phyloP scores from a whole-genome alignment of 2,888 invertebrate genomes.

The Nephrotoma appendiculata region DNA sequence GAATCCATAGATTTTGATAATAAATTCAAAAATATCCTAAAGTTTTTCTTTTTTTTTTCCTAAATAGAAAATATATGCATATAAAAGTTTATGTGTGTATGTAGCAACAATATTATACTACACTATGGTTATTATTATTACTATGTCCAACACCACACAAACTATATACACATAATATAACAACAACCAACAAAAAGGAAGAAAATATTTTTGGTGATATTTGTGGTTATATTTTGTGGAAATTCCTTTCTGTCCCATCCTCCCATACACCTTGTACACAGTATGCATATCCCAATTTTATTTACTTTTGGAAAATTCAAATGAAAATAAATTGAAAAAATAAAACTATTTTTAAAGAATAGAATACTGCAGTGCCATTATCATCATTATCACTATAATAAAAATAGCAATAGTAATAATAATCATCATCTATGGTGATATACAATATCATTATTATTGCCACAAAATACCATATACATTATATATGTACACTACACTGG shows the following conservation, averaged over 20 bases:
- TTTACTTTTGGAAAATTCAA: neutral
- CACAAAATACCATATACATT: neutral
- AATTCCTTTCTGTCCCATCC: neutral
- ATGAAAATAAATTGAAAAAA: neutral
- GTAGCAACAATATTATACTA: neutral
- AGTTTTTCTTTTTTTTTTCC: neutral
- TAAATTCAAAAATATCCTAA: neutral
- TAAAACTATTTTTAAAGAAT: neutral
- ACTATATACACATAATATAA: neutral
- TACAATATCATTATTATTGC: neutral
- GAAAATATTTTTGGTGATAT: neutral
- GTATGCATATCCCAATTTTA: neutral
- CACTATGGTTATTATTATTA: neutral
- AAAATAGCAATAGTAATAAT: neutral
- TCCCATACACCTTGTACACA: neutral
- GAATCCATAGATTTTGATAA: neutral
- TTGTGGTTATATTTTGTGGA: neutral
- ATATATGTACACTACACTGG: neutral
- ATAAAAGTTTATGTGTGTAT: neutral
- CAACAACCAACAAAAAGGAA: neutral
- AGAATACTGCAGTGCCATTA: neutral
- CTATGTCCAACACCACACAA: neutral
- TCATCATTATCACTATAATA: neutral
- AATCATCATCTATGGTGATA: neutral
- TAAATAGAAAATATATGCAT: neutral